Evolutionary conservation across 2,797 vertebrate species (phyloP), one percentile per base, ranked within the genome.

Genomic region (Helarctos malayanus): DNA sequence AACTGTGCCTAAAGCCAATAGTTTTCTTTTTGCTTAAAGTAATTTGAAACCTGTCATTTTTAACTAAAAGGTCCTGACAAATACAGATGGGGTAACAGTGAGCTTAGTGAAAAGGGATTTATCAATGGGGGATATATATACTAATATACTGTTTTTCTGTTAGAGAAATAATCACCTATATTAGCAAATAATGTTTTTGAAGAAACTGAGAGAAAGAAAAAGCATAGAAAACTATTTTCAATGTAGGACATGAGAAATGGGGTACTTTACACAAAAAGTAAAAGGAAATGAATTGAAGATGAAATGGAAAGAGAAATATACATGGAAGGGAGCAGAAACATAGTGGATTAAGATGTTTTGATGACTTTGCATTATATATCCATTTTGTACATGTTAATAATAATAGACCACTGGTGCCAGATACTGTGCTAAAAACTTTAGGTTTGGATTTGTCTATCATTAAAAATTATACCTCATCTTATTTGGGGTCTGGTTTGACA

Each of bases 1-100:
- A 68, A 19, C 9, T 95, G 32, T 56, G 32, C 63, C 45, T 63
- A 15, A 68, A 84, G 29, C 16, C 27, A 88, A 35, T 41, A 27
- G n/a, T 49, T 95, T 95, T 79, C 27, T 79, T 71, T 65, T 76
- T 87, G 82, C 41, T 79, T 68, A 54, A 47, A 32, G 25, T 84
- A 78, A 78, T 65, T 68, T 97, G 29, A 75, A 32, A 83, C 61
- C 32, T 91, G 18, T 80, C 83, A 38, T 93, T 93, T 71, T 76
- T 23, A 93, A 83, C 27, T 14, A 78, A 80, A 76, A 84, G 76
- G 21, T 69, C 25, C 63, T 80, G 27, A 61, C 54, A 11, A 86
- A 41, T 56, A 87, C 2, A 49, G n/a, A 49, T 49, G 65, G 9
- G 3, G 0, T 35, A 81, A 91, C 4, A 35, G 63, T 68, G 49